Evolutionary conservation across 2,888 invertebrate species (phyloP), one percentile per base, ranked within the genome.

Genomic region (Sesamia inferens): DNA sequence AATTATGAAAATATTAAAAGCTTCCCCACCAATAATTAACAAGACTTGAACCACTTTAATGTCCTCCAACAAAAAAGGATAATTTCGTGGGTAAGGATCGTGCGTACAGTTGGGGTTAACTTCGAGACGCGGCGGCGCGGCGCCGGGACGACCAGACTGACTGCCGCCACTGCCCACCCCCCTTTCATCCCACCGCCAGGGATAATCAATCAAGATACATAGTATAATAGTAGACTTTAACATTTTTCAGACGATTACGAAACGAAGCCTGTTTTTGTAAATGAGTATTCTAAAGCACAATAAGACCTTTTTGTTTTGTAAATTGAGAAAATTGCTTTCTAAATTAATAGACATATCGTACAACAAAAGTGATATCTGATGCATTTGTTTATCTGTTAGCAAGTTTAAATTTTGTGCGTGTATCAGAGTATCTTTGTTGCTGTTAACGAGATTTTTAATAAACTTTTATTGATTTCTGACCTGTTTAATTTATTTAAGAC

Each of bases 71-170:
- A 70, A 68, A 44, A 44, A 59, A 66, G 55, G 44, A 69, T 71
- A 62, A 63, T 58, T 63, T 59, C 1, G 24, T 44, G 47, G 11
- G 6, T 16, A 55, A 66, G 58, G 58, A 67, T 54, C 47, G 31
- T 67, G 69, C 66, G 59, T 74, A 66, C 71, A 69, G 74, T 11
- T 8, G 16, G 55, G 48, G 58, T 58, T 55, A 59, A 39, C 64
- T 51, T 4, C n/a, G 67, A 84, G 84, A 78, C 84, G 31, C 59
- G n/a, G 47, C 19, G 84, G 85, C 85, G 47, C 14, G 84, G 85
- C 84, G 84, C 83, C 85, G 13, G 24, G 10, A 0, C 39, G 74
- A 47, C 77, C 82, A 85, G 85, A 83, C 85, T 13, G 14, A 31
- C 54, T 39, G 85, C n/a, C 85, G 85, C 83, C 83, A 8, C 8